Evolutionary conservation across 2,888 invertebrate genomes (phyloP), one percentile per base, ranked within the genome.

Genomic region (Caenorhabditis drosophilae): DNA sequence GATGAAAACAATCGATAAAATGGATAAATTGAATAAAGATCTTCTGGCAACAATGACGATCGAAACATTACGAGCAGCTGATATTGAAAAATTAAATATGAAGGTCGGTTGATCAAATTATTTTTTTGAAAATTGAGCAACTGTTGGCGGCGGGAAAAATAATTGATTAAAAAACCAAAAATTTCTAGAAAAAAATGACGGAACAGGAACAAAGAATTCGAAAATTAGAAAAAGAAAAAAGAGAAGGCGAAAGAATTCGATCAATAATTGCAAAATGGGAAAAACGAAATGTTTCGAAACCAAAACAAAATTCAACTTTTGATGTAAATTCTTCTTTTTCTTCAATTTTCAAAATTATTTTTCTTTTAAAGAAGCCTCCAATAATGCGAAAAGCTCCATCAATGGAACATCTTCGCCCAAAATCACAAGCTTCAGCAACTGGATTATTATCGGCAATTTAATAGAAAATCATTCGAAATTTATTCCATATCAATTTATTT

Each of bases 21-120:
- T 64, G 59, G 71, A 71, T 35, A 68, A 59, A 38, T 36, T 68
- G 50, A 66, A 68, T 20, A 66, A 71, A 36, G 68, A 66, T 47
- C 53, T 71, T 15, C 38, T 71, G 18, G 61, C 71, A n/a, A 56
- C 64, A 27, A 56, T 66, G 57, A 71, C 71, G n/a, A 47, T 71
- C n/a, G 71, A 71, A 22, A 66, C 71, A 18, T 44, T 71, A 46
- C 58, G 55, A 49, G 66, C 66, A 2, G 66, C 68, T 4, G 68
- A 71, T 47, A 59, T 59, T n/a, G 67, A 71, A 48, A 71, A 71
- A 34, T 40, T 41, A 9, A 48, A 57, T 20, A n/a, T 71, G 18
- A 60, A 62, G 56, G 71, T 62, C 16, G 11, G 9, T 4, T 23
- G 34, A 4, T 16, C n/a, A 26, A 12, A 12, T 36, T n/a, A n/a